Conservation (phyloP, 30 jellyfish, hydroid and myxozoan species). For the Euphysa ruthae region DNA sequence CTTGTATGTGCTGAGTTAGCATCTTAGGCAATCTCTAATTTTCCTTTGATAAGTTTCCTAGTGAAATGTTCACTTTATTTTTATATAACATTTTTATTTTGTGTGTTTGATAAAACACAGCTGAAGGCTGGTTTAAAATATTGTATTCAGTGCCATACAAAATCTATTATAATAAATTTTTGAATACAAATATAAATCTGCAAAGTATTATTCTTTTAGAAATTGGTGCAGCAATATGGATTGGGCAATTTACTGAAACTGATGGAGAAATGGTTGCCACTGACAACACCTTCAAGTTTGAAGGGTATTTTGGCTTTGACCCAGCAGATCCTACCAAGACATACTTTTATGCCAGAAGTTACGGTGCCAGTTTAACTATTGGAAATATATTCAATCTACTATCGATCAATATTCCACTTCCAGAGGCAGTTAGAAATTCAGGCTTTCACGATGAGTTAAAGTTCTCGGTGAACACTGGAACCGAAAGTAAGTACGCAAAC, state of each 20-base stretch:
- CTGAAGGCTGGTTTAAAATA: too few relatives aligned
- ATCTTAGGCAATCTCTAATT: too few relatives aligned
- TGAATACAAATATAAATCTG: too few relatives aligned
- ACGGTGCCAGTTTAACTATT: not conserved
- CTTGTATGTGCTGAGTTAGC: too few relatives aligned
- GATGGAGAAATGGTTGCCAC: not conserved
- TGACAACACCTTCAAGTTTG: slow-evolving; percentile 36
- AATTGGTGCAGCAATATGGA: slow-evolving; percentile 61
- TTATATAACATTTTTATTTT: too few relatives aligned
- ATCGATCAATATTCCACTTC: not conserved
- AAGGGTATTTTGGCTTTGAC: slow-evolving; percentile 44
- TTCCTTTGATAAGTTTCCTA: too few relatives aligned
- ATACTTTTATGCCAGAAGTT: slow-evolving; percentile 28
- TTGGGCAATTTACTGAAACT: slow-evolving; percentile 40
- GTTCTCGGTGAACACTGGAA: not conserved
- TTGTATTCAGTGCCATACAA: too few relatives aligned
- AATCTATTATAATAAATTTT: not conserved
- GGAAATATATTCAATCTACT: not conserved
- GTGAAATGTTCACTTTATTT: too few relatives aligned
- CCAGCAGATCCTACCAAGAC: slow-evolving; percentile 36
- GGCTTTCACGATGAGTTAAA: not conserved
- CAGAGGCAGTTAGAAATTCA: not conserved
- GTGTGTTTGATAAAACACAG: too few relatives aligned
- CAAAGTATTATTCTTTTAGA: slow-evolving; percentile 12
- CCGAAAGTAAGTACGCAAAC: not conserved